Evolutionary conservation across 2,797 vertebrate genomes (phyloP), one percentile per base, ranked within the genome.

Genomic region (Ctenosaura bakeri): DNA sequence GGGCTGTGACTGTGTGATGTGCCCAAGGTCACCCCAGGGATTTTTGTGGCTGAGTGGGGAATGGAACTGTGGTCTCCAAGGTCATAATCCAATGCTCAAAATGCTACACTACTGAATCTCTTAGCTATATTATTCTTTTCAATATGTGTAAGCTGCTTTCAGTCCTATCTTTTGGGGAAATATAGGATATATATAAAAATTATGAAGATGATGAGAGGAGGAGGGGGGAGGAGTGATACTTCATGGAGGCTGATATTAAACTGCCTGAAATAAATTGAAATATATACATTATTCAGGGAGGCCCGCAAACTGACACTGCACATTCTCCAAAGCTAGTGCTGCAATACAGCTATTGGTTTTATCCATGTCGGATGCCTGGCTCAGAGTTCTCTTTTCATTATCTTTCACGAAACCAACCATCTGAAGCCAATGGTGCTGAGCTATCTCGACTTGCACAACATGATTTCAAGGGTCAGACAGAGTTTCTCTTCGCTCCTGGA

Each of bases 391-490:
- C 71, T 32, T 69, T 84, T 62, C 50, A 64, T 74, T 66, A 29
- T 76, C 73, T 88, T 38, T 59, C 38, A 35, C 12, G 26, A 14
- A 89, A 59, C 66, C 46, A 35, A 66, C 42, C 71, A 42, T 29
- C 77, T 82, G 56, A 88, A 42, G 32, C 50, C 78, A 78, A 77
- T 32, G 74, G 46, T 12, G 26, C 56, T 54, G 50, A 82, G 54
- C 76, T 38, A 20, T 76, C 66, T 77, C 86, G 77, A 71, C 73
- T 86, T 59, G 42, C 5, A 10, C 62, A 73, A 46, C 29, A 20
- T 79, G 59, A 78, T 54, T 82, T 76, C 26, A 22, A 77, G 35
- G 71, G 80, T 83, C 83, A 78, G 22, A 42, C 52, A 89, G 29
- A 83, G 71, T 32, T 76, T 12, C 24, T 42, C n/a, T 10, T 16